phyloP scores from a whole-genome alignment of 1,140 invertebrate species.

The Cydia splendana region DNA sequence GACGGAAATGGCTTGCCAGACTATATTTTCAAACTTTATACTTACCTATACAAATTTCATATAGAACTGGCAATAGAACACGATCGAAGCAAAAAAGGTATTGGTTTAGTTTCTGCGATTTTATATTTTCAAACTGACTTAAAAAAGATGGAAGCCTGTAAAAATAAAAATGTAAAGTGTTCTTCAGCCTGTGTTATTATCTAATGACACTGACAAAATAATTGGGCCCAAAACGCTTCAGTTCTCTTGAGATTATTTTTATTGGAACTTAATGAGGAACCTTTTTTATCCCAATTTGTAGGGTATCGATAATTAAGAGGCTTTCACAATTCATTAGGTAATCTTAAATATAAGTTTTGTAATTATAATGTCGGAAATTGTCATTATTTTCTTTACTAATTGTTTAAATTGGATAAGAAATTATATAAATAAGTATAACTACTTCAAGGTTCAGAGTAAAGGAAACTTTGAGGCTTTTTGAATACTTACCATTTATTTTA shows the following conservation, averaged over 20 bases:
- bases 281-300: constrained; percentile 14
- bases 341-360: background rate
- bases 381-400: background rate
- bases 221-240: constrained; percentile 14
- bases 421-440: no score
- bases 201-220: constrained; percentile 13
- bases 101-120: no score
- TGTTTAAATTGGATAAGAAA: background rate
- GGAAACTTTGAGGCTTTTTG: no score
- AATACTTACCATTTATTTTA: no score
- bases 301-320: constrained; percentile 20
- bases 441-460: no score
- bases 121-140: no score
- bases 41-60: no score
- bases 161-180: background rate
- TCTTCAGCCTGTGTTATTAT: background rate
- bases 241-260: background rate
- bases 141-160: no score
- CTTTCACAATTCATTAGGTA: background rate
- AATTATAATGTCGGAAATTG: background rate
- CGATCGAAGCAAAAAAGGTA: no score
- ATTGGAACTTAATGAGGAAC: constrained; percentile 7
- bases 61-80: no score
- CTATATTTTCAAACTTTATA: no score
- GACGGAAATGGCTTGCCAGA: no score